phyloP scores from a whole-genome alignment of 2,888 invertebrate genomes.

The Nebria brevicollis region DNA sequence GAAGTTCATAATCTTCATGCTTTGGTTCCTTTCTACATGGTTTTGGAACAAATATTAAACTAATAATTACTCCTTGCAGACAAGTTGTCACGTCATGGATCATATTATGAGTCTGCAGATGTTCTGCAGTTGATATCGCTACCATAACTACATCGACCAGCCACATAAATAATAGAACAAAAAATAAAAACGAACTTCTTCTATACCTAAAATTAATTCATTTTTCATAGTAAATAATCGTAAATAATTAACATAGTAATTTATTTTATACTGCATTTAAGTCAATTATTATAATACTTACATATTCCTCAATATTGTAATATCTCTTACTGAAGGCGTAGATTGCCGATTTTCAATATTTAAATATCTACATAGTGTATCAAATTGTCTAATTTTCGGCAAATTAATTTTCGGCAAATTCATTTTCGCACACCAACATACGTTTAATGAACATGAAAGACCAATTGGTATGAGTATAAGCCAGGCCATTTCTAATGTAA shows the following conservation, averaged over 20 bases:
- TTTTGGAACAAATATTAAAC: slow-evolving; percentile 20
- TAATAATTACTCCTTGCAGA: slow-evolving; percentile 29
- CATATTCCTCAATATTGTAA: too few species aligned
- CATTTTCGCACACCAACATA: slow-evolving; percentile 10
- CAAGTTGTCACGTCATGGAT: slow-evolving; percentile 20
- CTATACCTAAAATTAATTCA: slow-evolving; percentile 20
- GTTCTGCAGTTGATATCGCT: slow-evolving; percentile 5
- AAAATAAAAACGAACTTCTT: slow-evolving; percentile 20
- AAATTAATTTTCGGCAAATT: background rate
- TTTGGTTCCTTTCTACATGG: background rate
- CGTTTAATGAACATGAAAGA: slow-evolving; percentile 3
- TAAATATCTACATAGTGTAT: too few species aligned
- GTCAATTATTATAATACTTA: too few species aligned
- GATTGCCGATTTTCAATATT: too few species aligned
- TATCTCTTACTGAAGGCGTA: too few species aligned
- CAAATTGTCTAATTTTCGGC: too few species aligned
- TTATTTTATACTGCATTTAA: too few species aligned
- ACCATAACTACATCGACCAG: slow-evolving; percentile 24
- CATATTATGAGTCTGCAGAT: slow-evolving; percentile 15
- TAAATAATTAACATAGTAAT: too few species aligned
- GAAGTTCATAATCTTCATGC: background rate
- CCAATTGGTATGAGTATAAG: slow-evolving; percentile 11
- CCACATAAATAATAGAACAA: slow-evolving; percentile 4
- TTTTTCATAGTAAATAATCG: too few species aligned
- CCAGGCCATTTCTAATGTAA: too few species aligned